Evolutionary conservation across 2,797 vertebrate species (phyloP).

Genomic region (Tragopan temminckii): DNA sequence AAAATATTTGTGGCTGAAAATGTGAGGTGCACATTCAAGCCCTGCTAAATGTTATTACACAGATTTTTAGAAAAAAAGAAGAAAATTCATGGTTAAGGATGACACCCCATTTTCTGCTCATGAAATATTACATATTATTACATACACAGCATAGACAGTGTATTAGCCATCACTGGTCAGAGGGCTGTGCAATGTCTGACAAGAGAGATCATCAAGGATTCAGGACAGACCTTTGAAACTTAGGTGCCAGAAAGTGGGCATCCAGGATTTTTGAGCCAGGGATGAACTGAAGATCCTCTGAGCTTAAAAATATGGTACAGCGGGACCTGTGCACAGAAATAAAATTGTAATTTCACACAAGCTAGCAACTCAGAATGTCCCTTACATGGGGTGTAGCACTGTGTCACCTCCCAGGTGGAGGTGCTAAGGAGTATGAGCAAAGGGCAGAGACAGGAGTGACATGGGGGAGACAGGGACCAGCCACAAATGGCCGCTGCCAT

Average conservation of each 20-base stretch:
- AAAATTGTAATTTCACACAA: background rate
- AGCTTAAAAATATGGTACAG: background rate
- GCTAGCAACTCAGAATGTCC: background rate
- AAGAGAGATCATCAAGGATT: background rate
- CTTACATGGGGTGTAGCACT: background rate
- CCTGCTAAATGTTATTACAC: background rate
- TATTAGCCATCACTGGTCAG: background rate
- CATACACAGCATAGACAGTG: background rate
- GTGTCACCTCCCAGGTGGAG: background rate
- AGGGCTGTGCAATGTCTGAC: background rate
- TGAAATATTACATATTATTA: background rate
- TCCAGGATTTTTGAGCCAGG: background rate
- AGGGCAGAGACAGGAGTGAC: background rate
- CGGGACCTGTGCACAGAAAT: background rate
- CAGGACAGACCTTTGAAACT: background rate
- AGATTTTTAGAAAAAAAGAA: background rate
- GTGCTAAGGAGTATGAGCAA: rapidly evolving
- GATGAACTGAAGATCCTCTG: background rate
- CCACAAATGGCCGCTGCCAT: rapidly evolving
- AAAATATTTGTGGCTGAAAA: conserved; percentile 2
- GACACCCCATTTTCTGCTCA: background rate
- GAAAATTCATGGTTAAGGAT: background rate
- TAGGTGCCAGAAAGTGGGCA: background rate
- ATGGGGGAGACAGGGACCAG: background rate
- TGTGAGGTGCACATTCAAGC: background rate